phyloP scores from a whole-genome alignment of 1,140 invertebrate species.

The Eueides isabella region DNA sequence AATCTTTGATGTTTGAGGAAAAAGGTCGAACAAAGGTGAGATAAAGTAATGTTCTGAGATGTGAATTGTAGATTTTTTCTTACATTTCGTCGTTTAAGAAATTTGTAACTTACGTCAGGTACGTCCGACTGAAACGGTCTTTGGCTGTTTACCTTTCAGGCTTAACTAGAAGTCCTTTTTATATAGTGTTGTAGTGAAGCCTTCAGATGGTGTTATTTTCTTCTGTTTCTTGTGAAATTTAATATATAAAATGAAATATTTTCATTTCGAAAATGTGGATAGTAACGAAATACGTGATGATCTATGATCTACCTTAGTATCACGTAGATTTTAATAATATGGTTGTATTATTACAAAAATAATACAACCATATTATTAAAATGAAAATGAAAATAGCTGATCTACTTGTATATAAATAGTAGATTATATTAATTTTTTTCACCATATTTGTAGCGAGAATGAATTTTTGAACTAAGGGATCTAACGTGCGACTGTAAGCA shows the following conservation, averaged over 20 bases:
- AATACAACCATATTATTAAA: too few relatives aligned
- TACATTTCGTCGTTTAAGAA: conserved; percentile 37
- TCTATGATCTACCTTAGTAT: too few relatives aligned
- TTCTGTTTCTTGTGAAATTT: not conserved
- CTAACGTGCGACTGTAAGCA: too few relatives aligned
- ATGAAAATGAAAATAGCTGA: too few relatives aligned
- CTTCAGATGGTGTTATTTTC: conserved; percentile 4
- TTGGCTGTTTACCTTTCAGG: conserved; percentile 13
- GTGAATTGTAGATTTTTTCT: conserved; percentile 36
- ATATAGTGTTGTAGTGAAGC: not conserved
- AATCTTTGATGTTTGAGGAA: conserved; percentile 53
- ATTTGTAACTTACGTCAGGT: conserved; percentile 34
- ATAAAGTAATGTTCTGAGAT: conserved; percentile 49
- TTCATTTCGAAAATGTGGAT: not conserved
- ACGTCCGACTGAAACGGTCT: conserved; percentile 15
- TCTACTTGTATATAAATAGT: too few relatives aligned
- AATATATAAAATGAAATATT: not conserved
- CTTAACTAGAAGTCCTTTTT: conserved; percentile 5
- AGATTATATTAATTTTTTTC: too few relatives aligned
- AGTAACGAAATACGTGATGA: not conserved
- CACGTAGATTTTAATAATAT: too few relatives aligned
- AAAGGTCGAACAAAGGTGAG: conserved; percentile 45
- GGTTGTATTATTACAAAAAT: too few relatives aligned
- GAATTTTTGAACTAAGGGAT: too few relatives aligned
- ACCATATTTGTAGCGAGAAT: too few relatives aligned